A percentile compares a stretch with the other conserved stretches of the same genome.
These are phyloP conservation scores for Holothuria scabra DNA, from an alignment of 53 echinoderm and acorn worm genomes.

Conservation along the genomic window DNA sequence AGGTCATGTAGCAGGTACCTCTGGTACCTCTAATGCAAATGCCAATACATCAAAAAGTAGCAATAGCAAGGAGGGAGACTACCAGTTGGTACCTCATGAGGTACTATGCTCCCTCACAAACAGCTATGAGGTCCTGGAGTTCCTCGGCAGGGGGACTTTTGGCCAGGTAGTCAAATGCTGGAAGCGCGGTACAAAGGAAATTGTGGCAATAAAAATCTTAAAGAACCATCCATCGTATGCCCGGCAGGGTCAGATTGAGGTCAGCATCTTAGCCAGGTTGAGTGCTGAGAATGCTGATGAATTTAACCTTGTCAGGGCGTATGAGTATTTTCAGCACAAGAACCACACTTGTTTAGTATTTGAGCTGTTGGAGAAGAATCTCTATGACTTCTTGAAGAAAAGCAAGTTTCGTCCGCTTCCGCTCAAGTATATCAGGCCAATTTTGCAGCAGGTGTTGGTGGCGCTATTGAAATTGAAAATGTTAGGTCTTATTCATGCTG, in stretches of 20 bases:
- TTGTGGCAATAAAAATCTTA: slow-evolving; percentile 97
- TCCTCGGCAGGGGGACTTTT: slow-evolving; percentile 95
- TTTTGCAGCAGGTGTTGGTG: slow-evolving; percentile 94
- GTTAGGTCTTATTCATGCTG: slow-evolving; percentile 94
- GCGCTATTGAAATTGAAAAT: slow-evolving; percentile 93
- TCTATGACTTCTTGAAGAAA: slow-evolving; percentile 98
- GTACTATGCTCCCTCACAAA: slow-evolving; percentile 94
- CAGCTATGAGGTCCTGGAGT: slow-evolving; percentile 97
- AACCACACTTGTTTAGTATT: slow-evolving; percentile 98
- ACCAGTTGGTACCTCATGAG: slow-evolving; percentile 96
- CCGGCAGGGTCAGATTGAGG: slow-evolving; percentile 98
- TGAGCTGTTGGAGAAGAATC: slow-evolving; percentile 95
- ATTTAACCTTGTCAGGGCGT: slow-evolving; percentile 95
- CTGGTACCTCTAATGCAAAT: slow-evolving; percentile 69
- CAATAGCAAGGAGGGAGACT: slow-evolving; percentile 92
- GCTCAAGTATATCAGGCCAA: slow-evolving; percentile 95
- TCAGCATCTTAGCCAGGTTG: slow-evolving; percentile 86
- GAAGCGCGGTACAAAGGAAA: slow-evolving; percentile 99
- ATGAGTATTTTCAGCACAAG: slow-evolving; percentile 99
- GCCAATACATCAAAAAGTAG: slow-evolving; percentile 79
- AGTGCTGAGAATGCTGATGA: slow-evolving; percentile 99
- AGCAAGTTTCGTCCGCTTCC: slow-evolving; percentile 98
- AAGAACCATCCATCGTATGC: slow-evolving; percentile 99
- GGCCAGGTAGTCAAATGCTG: slow-evolving; percentile 99
- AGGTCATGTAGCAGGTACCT: slow-evolving; percentile 41